Evolutionary conservation across 2,113 vertebrate genomes (phyloP), one percentile per base, ranked within the genome.

Genomic region (Eira barbara): DNA sequence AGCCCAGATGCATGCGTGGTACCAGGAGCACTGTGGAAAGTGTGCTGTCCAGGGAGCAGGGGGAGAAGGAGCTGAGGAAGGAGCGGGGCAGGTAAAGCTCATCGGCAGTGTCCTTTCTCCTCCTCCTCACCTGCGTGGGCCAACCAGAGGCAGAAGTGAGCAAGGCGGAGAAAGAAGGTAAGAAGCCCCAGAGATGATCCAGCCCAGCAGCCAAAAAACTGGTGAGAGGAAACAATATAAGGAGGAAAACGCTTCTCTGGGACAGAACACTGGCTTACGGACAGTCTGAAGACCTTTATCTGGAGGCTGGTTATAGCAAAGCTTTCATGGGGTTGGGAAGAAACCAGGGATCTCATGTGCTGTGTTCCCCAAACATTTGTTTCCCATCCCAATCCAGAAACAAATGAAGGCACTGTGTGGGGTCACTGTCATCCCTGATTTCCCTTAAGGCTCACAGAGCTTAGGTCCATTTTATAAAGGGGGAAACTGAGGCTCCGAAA

Each of bases 81-180:
- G 65, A 63, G 36, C 10, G 3, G 69, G 69, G 45, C 2, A 52
- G 49, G 29, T 0, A 0, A 25, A 12, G 31, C 63, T 67, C 59
- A 21, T 15, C 0, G 7, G 20, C 12, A 5, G 2, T 7, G 2
- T 18, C 45, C 57, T 27, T 14, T 21, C 7, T 73, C 34, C 57
- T 42, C 31, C 10, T 27, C 14, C 10, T 3, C 10, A 5, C 23
- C 57, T 1, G 0, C 1, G 31, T 31, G 23, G 14, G 42, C 42
- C 73, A n/a, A 25, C 2, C 0, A 21, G 45, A 61, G 61, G 73
- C 9, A 1, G 21, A 74, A 13, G 34, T 2, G n/a, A 57, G 36
- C 27, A 4, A 7, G 31, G 13, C 39, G 14, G 27, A 1, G 11
- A 47, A 25, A 25, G 31, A 52, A 47, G 61, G 74, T 4, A 39